Evolutionary conservation across 2,113 vertebrate genomes (phyloP), one percentile per base, ranked within the genome.

Genomic region (Phrynocephalus versicolor): DNA sequence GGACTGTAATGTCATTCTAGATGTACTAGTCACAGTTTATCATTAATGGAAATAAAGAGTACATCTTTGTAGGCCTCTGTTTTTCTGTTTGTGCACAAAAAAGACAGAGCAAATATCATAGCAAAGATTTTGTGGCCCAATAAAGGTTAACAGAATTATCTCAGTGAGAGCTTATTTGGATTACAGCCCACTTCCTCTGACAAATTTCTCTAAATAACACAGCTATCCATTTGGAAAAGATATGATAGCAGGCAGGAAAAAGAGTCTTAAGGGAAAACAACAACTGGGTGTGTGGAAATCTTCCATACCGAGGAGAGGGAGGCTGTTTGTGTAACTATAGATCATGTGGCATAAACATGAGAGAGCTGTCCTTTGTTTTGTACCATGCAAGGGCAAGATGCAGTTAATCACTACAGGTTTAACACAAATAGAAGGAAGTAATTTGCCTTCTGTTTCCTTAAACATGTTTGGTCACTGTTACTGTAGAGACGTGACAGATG

Each of bases 341-440:
- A 35, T 14, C 15, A 51, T 64, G 71, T 33, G 25, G 82, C 14
- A 12, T 74, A 75, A 83, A 60, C 70, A 73, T 16, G 55, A 35
- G 72, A 73, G 13, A 69, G 70, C 81, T 72, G 55, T 4, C 27
- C 55, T 39, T 35, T 23, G 72, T 41, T 83, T 13, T 2, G 14
- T 58, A 45, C 21, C 65, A 21, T 23, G 60, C 27, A 75, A 64
- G 37, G 45, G 41, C 60, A 14, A 73, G 51, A 58, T 60, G 33
- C 74, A 65, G 62, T 73, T 62, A 75, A 35, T 64, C 60, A 64
- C 82, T 13, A 25, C 5, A 45, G 58, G 37, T 64, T 75, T n/a
- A 75, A 64, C 75, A 83, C 39, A 45, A 83, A 65, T 13, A 39
- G 81, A 72, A 58, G 81, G 33, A 82, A 72, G 51, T 30, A 19